Percentiles rank a stretch among this genome's conserved stretches.
phyloP scores from a whole-genome alignment of 2,888 invertebrate genomes.

The Ptychoptera contaminata region DNA sequence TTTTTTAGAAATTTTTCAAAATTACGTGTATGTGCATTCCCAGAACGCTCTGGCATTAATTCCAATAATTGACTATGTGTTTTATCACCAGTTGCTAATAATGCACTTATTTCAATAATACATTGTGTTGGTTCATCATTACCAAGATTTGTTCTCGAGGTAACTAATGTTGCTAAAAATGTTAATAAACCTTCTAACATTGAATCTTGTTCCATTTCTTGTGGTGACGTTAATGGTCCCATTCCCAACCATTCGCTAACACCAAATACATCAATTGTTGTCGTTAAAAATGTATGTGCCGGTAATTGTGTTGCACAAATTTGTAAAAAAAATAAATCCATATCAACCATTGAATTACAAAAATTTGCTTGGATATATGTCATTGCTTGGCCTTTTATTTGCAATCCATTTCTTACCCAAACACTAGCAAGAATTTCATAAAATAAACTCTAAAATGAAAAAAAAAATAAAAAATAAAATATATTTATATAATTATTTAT shows the following conservation, averaged over 20 bases:
- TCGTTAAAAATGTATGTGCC: constrained; percentile 69
- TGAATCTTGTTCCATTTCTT: constrained; percentile 70
- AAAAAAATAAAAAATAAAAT: constrained; percentile 2
- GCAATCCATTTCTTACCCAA: constrained; percentile 94
- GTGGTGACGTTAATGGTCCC: constrained; percentile 48
- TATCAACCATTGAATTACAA: constrained; percentile 97
- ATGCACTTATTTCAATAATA: constrained; percentile 80
- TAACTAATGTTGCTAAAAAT: constrained; percentile 77
- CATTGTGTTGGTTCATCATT: constrained; percentile 51
- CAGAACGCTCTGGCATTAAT: constrained; percentile 89
- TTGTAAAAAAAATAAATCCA: constrained; percentile 90
- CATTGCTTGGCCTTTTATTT: constrained; percentile 98
- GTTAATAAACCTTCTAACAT: constrained; percentile 90
- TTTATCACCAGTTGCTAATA: constrained; percentile 85
- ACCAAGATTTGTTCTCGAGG: constrained; percentile 66
- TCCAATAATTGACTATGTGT: constrained; percentile 93
- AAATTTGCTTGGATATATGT: constrained; percentile 98
- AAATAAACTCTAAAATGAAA: constrained; percentile 63
- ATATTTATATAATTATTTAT: too few species aligned
- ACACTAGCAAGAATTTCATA: constrained; percentile 88
- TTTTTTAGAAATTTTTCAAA: constrained; percentile 74
- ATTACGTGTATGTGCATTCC: constrained; percentile 77
- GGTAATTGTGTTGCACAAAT: constrained; percentile 80
- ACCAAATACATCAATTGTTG: constrained; percentile 83
- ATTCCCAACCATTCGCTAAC: constrained; percentile 74